phyloP scores from a whole-genome alignment of 2,888 invertebrate genomes.

The Helicoverpa assulta region DNA sequence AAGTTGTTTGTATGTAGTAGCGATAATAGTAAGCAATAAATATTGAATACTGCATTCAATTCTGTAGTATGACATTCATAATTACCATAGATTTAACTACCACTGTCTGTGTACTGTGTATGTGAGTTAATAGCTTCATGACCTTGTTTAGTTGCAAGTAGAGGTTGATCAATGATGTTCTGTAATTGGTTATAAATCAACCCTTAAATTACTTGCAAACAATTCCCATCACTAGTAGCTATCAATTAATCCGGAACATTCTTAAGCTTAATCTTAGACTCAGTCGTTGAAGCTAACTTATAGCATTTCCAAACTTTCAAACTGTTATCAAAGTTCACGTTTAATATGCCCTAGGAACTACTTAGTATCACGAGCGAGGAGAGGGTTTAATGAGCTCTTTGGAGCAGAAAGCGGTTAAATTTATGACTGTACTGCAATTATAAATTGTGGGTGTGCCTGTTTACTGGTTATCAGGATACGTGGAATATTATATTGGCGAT shows the following conservation, averaged over 20 bases:
- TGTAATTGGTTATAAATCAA: background rate
- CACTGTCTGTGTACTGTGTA: too few species aligned
- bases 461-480: constrained; percentile 20
- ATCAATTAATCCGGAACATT: constrained; percentile 39
- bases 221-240: constrained; percentile 6
- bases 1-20: too few species aligned
- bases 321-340: constrained; percentile 55
- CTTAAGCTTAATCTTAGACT: constrained; percentile 43
- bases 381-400: constrained; percentile 60
- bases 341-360: constrained; percentile 58
- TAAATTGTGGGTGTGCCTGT: constrained; percentile 48
- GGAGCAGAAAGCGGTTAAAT: constrained; percentile 55
- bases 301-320: constrained; percentile 49
- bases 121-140: background rate
- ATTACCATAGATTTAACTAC: too few species aligned
- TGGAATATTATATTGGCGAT: constrained; percentile 21
- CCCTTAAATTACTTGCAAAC: background rate
- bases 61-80: too few species aligned
- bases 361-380: constrained; percentile 54
- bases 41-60: too few species aligned
- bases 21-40: too few species aligned
- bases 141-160: background rate
- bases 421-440: constrained; percentile 51
- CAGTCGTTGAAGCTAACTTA: constrained; percentile 48
- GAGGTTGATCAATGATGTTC: too few species aligned